Conservation (phyloP, 2,797 vertebrate genomes). For the Pipistrellus nathusii region DNA sequence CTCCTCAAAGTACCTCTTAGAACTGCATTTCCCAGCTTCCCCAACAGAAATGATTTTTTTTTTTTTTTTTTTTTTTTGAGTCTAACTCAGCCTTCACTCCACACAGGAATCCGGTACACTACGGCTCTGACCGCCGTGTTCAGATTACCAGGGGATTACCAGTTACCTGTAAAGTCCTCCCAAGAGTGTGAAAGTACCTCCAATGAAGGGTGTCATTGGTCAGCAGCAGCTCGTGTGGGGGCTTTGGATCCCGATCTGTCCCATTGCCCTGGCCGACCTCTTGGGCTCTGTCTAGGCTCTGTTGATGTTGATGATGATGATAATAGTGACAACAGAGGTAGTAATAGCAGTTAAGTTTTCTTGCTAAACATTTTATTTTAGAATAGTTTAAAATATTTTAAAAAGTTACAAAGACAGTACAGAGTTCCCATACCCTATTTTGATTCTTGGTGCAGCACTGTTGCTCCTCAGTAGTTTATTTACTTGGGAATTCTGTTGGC, state of each 20-base stretch:
- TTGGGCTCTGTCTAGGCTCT: rapidly evolving
- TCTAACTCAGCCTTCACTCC: background rate
- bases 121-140: background rate
- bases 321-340: no score
- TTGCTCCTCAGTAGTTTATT: rapidly evolving
- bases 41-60: background rate
- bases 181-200: background rate
- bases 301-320: rapidly evolving
- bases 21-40: background rate
- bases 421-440: rapidly evolving
- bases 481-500: background rate
- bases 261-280: background rate
- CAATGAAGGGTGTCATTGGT: background rate
- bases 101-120: background rate
- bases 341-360: background rate
- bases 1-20: background rate
- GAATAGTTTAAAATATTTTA: background rate
- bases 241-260: rapidly evolving
- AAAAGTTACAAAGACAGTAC: background rate
- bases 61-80: background rate
- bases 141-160: background rate
- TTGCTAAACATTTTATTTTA: background rate
- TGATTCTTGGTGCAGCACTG: background rate
- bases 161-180: background rate
- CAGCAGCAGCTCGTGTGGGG: background rate